Percentiles rank a stretch among this genome's conserved stretches.
Conservation (phyloP, 2,113 vertebrate species). For the Elgaria multicarinata region DNA sequence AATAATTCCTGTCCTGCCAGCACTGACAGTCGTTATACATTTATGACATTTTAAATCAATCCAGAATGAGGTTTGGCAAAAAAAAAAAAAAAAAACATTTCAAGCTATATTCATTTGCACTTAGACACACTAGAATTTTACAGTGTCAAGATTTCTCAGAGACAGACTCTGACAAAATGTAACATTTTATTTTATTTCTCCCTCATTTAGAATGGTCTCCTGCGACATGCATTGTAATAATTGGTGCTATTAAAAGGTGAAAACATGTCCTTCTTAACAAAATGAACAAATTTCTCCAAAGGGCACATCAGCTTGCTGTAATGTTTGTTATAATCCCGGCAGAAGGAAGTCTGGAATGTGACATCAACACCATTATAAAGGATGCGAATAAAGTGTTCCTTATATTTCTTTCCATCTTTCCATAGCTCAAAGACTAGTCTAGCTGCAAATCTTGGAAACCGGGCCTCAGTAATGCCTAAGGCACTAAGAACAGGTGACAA, state of each 20-base stretch:
- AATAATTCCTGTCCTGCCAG: constrained; percentile 11
- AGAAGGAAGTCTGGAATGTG: constrained; percentile 93
- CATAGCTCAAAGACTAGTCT: constrained; percentile 95
- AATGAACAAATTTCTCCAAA: constrained; percentile 88
- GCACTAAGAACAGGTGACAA: constrained; percentile 94
- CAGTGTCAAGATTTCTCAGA: neutral
- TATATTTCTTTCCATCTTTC: constrained; percentile 83
- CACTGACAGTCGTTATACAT: neutral
- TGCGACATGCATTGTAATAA: constrained; percentile 91
- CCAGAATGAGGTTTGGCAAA: constrained; percentile 9
- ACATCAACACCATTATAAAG: constrained; percentile 94
- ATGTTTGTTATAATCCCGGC: constrained; percentile 79
- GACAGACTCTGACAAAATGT: neutral
- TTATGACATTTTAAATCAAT: constrained; percentile 27
- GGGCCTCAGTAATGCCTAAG: constrained; percentile 88
- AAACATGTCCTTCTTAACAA: constrained; percentile 93
- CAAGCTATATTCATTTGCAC: constrained; percentile 44
- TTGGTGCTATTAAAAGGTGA: constrained; percentile 84
- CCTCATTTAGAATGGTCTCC: constrained; percentile 68
- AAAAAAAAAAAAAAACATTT: constrained; percentile 44
- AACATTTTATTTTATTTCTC: neutral
- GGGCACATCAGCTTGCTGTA: constrained; percentile 88
- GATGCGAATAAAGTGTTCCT: constrained; percentile 85
- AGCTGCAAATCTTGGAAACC: constrained; percentile 94
- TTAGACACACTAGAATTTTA: constrained; percentile 24